Percentiles rank a stretch among this genome's conserved stretches.
Evolutionary conservation across 1,140 invertebrate genomes (phyloP).

Genomic region (Drosophila pandora): DNA sequence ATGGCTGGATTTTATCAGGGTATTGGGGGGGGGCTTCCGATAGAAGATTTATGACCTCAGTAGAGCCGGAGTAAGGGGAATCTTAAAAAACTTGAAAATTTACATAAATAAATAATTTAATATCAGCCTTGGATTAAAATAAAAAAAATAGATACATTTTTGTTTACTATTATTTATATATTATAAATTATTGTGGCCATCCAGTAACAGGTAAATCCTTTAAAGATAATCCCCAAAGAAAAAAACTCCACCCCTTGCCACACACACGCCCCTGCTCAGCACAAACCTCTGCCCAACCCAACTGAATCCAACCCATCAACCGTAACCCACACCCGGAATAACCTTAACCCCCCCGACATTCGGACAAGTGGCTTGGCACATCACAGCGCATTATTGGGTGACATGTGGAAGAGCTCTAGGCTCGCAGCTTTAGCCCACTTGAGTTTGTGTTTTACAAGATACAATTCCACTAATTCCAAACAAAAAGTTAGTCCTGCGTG

Average conservation of each 20-base stretch:
- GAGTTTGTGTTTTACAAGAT: slow-evolving; percentile 81
- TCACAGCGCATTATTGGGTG: slow-evolving; percentile 77
- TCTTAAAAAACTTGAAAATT: neutral
- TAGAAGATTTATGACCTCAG: neutral
- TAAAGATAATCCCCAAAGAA: neutral
- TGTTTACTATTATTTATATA: no score
- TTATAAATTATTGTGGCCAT: no score
- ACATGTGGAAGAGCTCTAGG: slow-evolving; percentile 78
- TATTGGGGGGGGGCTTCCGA: neutral
- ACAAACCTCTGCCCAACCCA: slow-evolving; percentile 2
- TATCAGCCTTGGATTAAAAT: neutral
- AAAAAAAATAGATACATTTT: no score
- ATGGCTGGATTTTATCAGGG: neutral
- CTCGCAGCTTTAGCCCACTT: slow-evolving; percentile 74
- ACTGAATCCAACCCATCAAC: neutral
- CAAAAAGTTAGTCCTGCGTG: slow-evolving; percentile 77
- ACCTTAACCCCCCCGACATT: slow-evolving; percentile 33
- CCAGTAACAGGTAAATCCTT: neutral
- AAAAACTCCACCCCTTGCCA: neutral
- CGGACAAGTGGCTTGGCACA: slow-evolving; percentile 78
- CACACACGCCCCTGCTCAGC: neutral
- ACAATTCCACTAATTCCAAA: slow-evolving; percentile 80
- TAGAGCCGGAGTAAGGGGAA: neutral
- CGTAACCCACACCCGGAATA: slow-evolving; percentile 1
- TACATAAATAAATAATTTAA: neutral